phyloP scores from a whole-genome alignment of 64 coral and sea anemone genomes.

The Dendrophyllia cribrosa region DNA sequence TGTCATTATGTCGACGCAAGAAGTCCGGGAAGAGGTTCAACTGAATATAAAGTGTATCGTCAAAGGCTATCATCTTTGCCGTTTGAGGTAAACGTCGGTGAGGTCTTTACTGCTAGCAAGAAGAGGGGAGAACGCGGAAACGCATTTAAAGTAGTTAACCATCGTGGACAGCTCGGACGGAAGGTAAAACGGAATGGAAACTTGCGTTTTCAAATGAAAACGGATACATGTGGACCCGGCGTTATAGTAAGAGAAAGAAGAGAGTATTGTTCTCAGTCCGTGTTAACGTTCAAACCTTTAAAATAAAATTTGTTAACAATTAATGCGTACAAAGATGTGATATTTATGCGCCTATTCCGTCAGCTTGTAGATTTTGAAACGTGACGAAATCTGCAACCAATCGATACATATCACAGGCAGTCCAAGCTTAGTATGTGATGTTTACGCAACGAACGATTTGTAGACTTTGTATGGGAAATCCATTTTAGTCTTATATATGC shows the following conservation, averaged over 20 bases:
- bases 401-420: too few relatives aligned
- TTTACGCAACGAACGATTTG: too few relatives aligned
- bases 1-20: background rate
- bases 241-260: background rate
- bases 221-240: background rate
- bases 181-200: background rate
- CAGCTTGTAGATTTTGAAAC: too few relatives aligned
- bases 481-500: too few relatives aligned
- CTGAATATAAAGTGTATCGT: background rate
- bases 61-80: constrained; percentile 18
- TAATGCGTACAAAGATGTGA: background rate
- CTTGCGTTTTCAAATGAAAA: too few relatives aligned
- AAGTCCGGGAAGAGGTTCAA: background rate
- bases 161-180: background rate
- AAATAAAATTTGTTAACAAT: constrained; percentile 1
- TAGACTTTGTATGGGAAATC: too few relatives aligned
- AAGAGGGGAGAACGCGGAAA: constrained; percentile 28
- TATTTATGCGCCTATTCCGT: constrained; percentile 2
- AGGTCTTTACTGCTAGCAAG: constrained; percentile 2
- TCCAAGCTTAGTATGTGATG: too few relatives aligned
- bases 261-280: background rate
- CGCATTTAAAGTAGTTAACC: background rate
- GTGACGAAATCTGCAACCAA: background rate
- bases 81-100: constrained; percentile 14
- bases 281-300: constrained; percentile 2